Evolutionary conservation across 2,888 invertebrate genomes (phyloP), one percentile per base, ranked within the genome.

Genomic region (Alloscopus bannaensis): DNA sequence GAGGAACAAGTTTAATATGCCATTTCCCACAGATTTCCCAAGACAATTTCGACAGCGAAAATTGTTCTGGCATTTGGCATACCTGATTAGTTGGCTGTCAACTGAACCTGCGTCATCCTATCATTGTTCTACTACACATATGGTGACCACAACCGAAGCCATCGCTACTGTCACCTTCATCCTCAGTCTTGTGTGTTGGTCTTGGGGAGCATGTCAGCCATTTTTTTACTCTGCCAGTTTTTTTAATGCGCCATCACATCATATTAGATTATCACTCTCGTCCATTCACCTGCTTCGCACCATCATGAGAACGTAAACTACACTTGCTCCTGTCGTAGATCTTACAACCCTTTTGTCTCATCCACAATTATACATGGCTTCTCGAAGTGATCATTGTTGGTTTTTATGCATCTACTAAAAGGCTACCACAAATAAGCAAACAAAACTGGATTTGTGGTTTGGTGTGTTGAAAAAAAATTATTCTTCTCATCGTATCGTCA

Each of bases 401-500:
- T 68, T 68, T 68, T 55, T 55, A 16, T 40, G 22, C 40, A 20
- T 2, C 50, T 20, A 57, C 52, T 68, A 28, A 68, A 66, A 50
- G 29, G 55, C 31, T 31, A 66, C 66, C 66, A 36, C 71, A 71
- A 60, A 70, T 55, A 57, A 66, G 70, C 42, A 71, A 69, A 69
- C 65, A 71, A 59, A 71, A 71, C 60, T 71, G 71, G 60, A 71
- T 60, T 71, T 71, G 71, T 71, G 71, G 71, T 60, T 71, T 60
- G 47, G n/a, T 50, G 31, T n/a, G 16, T 24, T 40, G 24, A 52
- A 52, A 47, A 52, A 52, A 52, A 24, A 22, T 4, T 2, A 3
- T 47, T 3, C 24, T 11, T 52, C 24, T 52, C 52, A 52, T 52
- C 16, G 4, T 6, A 47, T n/a, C n/a, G n/a, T n/a, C n/a, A n/a